phyloP scores from a whole-genome alignment of 2,113 vertebrate genomes.

The Thunnus maccoyii region DNA sequence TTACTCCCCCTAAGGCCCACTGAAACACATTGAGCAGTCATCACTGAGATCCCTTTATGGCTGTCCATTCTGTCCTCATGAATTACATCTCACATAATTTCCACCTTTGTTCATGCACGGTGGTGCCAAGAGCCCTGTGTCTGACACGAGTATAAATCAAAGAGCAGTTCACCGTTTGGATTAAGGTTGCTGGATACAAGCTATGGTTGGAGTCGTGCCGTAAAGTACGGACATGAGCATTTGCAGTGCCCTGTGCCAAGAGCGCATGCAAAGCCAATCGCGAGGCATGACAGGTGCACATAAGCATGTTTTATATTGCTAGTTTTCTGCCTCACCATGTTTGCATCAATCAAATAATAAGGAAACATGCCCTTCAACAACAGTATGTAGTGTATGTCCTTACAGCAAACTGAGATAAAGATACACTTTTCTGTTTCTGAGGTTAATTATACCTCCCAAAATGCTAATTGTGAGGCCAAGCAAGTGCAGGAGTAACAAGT shows the following conservation, averaged over 20 bases:
- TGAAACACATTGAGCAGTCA: constrained; percentile 59
- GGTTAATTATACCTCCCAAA: constrained; percentile 40
- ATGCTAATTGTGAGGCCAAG: background rate
- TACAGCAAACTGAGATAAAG: constrained; percentile 1
- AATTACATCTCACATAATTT: constrained; percentile 74
- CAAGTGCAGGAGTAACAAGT: constrained; percentile 15
- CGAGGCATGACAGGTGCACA: constrained; percentile 40
- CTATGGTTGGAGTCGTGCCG: constrained; percentile 35
- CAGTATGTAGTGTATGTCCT: background rate
- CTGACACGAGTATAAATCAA: constrained; percentile 72
- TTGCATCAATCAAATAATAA: constrained; percentile 57
- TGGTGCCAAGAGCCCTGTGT: constrained; percentile 53
- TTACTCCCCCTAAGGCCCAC: constrained; percentile 50
- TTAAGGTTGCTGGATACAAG: constrained; percentile 59
- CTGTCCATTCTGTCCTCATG: constrained; percentile 69
- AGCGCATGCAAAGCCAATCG: constrained; percentile 43
- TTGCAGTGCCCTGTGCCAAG: constrained; percentile 30
- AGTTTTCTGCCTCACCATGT: constrained; percentile 53
- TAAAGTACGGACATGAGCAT: constrained; percentile 49
- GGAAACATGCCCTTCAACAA: constrained; percentile 56
- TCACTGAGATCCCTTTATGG: constrained; percentile 70
- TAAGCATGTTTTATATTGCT: constrained; percentile 57
- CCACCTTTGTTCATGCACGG: constrained; percentile 67
- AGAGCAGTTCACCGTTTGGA: constrained; percentile 55
- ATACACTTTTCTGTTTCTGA: constrained; percentile 12